Percentiles rank a stretch among this genome's conserved stretches.
These are phyloP conservation scores for Columba janthina DNA, from an alignment of 2,113 vertebrate genomes.

Conservation along the genomic window DNA sequence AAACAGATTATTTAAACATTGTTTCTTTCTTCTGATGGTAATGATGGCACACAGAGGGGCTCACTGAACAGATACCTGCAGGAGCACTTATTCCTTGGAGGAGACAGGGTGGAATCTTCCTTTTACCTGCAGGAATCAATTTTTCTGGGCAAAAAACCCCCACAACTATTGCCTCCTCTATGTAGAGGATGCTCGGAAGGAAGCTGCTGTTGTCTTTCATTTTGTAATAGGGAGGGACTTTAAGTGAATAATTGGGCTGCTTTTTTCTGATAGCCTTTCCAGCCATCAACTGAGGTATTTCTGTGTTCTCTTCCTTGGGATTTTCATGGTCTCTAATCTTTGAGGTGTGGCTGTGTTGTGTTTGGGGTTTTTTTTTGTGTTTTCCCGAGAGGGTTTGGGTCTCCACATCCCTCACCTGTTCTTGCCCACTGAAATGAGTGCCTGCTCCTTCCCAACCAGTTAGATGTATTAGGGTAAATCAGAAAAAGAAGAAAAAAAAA, in stretches of 20 bases:
- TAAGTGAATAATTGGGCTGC: accelerated
- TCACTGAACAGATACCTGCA: background rate
- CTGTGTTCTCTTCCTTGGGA: background rate
- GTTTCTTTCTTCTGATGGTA: background rate
- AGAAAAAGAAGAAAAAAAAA: background rate
- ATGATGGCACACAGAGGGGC: background rate
- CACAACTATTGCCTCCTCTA: background rate
- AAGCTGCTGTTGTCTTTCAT: background rate
- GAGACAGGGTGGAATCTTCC: background rate
- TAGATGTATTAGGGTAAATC: background rate
- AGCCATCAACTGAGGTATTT: background rate
- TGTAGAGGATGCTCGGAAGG: background rate
- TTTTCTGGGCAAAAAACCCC: background rate
- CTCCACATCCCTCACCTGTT: background rate
- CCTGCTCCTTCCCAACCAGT: background rate
- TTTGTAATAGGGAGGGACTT: background rate
- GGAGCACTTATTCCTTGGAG: background rate
- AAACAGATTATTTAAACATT: background rate
- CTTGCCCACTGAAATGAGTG: background rate
- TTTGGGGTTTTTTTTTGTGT: background rate
- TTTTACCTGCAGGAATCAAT: background rate
- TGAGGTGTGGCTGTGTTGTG: background rate
- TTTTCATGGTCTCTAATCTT: background rate
- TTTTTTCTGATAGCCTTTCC: background rate
- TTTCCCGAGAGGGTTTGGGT: background rate